phyloP scores from a whole-genome alignment of 1,140 invertebrate species.

The Globodera rostochiensis region DNA sequence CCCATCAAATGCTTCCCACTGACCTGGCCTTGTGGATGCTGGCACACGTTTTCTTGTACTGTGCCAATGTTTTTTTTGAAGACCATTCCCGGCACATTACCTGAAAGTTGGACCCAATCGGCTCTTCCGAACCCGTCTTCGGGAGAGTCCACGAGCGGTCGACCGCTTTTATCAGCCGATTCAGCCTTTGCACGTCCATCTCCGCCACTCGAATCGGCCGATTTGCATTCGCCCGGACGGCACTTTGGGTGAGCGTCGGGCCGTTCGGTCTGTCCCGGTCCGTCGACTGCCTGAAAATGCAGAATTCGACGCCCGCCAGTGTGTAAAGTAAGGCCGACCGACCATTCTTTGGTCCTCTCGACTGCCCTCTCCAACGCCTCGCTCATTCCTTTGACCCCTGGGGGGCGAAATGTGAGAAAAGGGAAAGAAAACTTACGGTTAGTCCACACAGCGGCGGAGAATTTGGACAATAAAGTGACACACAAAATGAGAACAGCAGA shows the following conservation, averaged over 20 bases:
- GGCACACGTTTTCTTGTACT: conserved; percentile 65
- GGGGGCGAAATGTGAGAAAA: not conserved
- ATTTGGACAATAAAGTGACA: conserved; percentile 10
- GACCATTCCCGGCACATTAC: conserved; percentile 27
- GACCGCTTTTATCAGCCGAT: conserved; percentile 55
- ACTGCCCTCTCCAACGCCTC: conserved; percentile 36
- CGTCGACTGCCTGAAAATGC: conserved; percentile 26
- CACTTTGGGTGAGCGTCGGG: conserved; percentile 11
- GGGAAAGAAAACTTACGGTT: not conserved
- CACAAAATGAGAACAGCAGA: conserved; percentile 1
- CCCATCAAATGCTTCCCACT: not conserved
- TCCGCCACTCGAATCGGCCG: conserved; percentile 43
- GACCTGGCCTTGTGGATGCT: conserved; percentile 60
- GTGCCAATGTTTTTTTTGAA: conserved; percentile 12
- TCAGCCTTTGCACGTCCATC: conserved; percentile 57
- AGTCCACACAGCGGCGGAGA: not conserved
- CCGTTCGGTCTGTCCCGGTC: conserved; percentile 26
- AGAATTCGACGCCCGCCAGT: too few species aligned
- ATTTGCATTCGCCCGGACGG: conserved; percentile 24
- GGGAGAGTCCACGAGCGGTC: conserved; percentile 62
- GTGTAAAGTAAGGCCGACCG: not conserved
- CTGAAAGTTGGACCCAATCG: conserved; percentile 64
- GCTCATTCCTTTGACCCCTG: conserved; percentile 9
- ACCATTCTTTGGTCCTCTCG: conserved; percentile 43
- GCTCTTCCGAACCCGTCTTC: conserved; percentile 50